Evolutionary conservation across 2,113 vertebrate genomes (phyloP).

Genomic region (Echinops telfairi): DNA sequence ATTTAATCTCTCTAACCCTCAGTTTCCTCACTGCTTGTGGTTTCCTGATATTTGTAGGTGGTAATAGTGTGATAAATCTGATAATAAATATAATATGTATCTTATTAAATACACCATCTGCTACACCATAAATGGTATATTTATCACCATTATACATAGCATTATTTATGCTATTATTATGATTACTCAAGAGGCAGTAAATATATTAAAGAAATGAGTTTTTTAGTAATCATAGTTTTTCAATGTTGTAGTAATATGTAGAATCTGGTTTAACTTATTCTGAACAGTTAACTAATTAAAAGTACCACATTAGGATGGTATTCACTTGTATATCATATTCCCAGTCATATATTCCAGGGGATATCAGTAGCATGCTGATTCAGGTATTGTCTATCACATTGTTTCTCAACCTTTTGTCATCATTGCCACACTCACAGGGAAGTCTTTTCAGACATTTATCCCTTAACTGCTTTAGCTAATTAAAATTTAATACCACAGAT

Average conservation of each 20-base stretch:
- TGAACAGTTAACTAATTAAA: slow-evolving; percentile 56
- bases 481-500: not conserved
- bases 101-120: not conserved
- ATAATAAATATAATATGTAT: slow-evolving; percentile 21
- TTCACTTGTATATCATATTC: not conserved
- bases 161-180: not conserved
- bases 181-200: not conserved
- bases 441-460: not conserved
- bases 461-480: not conserved
- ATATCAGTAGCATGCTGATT: slow-evolving; percentile 19
- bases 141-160: slow-evolving; percentile 16
- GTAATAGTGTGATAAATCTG: slow-evolving; percentile 22
- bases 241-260: not conserved
- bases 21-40: not conserved
- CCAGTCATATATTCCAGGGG: slow-evolving; percentile 40
- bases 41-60: too few species aligned
- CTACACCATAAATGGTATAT: slow-evolving; percentile 24
- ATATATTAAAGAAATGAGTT: slow-evolving; percentile 38
- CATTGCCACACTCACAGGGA: not conserved
- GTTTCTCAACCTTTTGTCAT: slow-evolving; percentile 20
- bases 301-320: not conserved
- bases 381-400: not conserved
- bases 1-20: slow-evolving; percentile 29
- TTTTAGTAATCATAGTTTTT: slow-evolving; percentile 45
- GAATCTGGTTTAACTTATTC: slow-evolving; percentile 27